Percentiles rank a stretch among this genome's conserved stretches.
These are phyloP conservation scores for Melinaea marsaeus DNA, from an alignment of 2,888 invertebrate species.

Conservation along the genomic window DNA sequence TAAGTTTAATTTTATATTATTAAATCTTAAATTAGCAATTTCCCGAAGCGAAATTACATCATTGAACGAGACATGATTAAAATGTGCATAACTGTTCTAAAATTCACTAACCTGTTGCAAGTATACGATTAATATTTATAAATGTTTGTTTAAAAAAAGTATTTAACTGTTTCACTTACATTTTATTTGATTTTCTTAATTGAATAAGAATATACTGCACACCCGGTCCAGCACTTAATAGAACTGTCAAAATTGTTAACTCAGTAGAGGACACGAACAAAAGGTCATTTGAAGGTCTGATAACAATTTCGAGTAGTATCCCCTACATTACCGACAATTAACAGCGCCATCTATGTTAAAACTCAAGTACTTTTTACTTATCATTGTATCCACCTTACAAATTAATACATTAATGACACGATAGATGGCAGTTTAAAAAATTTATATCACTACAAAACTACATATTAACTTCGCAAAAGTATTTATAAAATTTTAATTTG, in stretches of 20 bases:
- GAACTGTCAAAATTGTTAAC: slow-evolving; percentile 43
- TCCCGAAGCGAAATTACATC: too few species aligned
- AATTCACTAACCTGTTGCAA: too few species aligned
- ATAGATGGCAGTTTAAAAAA: slow-evolving; percentile 1
- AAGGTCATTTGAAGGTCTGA: slow-evolving; percentile 76
- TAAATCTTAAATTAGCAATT: too few species aligned
- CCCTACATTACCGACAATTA: slow-evolving; percentile 20
- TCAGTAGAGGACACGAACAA: slow-evolving; percentile 62
- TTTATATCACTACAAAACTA: background rate
- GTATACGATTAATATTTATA: too few species aligned
- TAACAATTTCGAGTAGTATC: slow-evolving; percentile 35
- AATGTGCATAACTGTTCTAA: too few species aligned
- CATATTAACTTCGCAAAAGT: background rate
- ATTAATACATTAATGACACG: background rate
- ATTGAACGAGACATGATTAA: too few species aligned
- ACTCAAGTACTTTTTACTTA: background rate
- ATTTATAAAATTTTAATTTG: too few species aligned
- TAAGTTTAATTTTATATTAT: too few species aligned
- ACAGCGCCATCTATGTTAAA: slow-evolving; percentile 8
- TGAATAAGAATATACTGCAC: slow-evolving; percentile 46
- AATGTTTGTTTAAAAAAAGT: too few species aligned
- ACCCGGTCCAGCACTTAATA: slow-evolving; percentile 56
- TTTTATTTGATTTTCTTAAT: slow-evolving; percentile 36
- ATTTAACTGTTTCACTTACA: slow-evolving; percentile 36
- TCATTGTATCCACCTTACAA: background rate